Evolutionary conservation across 2,797 vertebrate species (phyloP), one percentile per base, ranked within the genome.

Genomic region (Xiphophorus birchmanni): DNA sequence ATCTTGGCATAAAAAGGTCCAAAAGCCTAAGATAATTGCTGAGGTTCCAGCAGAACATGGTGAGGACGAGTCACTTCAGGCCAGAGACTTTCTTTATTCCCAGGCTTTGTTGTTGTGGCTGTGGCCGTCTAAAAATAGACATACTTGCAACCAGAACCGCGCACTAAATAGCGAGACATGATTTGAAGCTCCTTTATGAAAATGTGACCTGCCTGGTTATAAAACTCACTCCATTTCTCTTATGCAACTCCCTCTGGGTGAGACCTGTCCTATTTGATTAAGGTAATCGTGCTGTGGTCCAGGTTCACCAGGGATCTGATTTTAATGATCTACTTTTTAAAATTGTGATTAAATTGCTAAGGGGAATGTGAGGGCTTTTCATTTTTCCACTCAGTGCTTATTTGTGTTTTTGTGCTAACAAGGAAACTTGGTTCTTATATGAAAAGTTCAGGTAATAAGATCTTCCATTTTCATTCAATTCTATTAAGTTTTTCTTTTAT

Each of bases 21-120:
- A 67, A 18, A 35, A 80, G 32, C 71, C 69, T 26, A 74, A 80
- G 44, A 71, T 6, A 37, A 21, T 11, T 76, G 42, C 54, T 35
- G 65, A 65, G 69, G 78, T 47, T 76, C 75, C 47, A 77, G 65
- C 21, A 74, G 76, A 69, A 72, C 50, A 67, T 44, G 29, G 48
- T 56, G 74, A 80, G 52, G 35, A 77, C 35, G 7, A 18, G 26
- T 42, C 11, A 17, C 74, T 45, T 80, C 26, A 76, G 63, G 71
- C 37, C 75, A 80, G 72, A 84, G n/a, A 37, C 47, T 65, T 47
- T 73, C 60, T 77, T 75, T 79, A 63, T 85, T 80, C 84, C 75
- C 80, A 90, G 84, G 84, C 88, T 76, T 47, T 82, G 89, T 84
- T 89, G 80, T 88, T 84, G 82, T 79, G 75, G 48, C 88, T 84